Conservation (phyloP, 2,113 vertebrate genomes). For the Oophaga pumilio region DNA sequence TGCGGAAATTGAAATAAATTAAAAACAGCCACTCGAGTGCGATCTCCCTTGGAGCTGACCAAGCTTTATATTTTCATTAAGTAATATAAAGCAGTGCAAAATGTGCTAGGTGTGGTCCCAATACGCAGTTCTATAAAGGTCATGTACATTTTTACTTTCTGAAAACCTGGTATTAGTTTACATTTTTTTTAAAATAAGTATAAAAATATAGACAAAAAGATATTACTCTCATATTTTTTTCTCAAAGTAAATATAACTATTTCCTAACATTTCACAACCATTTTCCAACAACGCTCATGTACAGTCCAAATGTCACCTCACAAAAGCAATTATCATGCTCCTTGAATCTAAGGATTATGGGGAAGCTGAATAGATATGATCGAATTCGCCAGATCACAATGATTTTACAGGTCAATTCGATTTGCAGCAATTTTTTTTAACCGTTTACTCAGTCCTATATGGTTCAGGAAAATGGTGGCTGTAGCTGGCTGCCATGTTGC, state of each 20-base stretch:
- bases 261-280: background rate
- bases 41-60: background rate
- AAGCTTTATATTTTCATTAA: background rate
- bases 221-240: background rate
- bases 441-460: too few species aligned
- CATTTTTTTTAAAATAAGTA: background rate
- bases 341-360: too few species aligned
- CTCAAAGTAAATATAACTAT: background rate
- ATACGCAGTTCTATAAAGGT: background rate
- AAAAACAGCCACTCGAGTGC: background rate
- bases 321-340: too few species aligned
- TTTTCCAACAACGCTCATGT: too few species aligned
- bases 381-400: too few species aligned
- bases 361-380: too few species aligned
- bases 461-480: too few species aligned
- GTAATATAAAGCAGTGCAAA: background rate
- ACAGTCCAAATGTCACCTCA: too few species aligned
- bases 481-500: too few species aligned
- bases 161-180: background rate
- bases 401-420: too few species aligned
- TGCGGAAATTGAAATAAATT: conserved; percentile 44
- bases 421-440: too few species aligned
- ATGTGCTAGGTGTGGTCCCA: background rate
- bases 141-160: background rate
- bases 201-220: too few species aligned